These are phyloP conservation scores for Drosophila longiperda DNA, from an alignment of 2,888 invertebrate species.

Conservation along the genomic window DNA sequence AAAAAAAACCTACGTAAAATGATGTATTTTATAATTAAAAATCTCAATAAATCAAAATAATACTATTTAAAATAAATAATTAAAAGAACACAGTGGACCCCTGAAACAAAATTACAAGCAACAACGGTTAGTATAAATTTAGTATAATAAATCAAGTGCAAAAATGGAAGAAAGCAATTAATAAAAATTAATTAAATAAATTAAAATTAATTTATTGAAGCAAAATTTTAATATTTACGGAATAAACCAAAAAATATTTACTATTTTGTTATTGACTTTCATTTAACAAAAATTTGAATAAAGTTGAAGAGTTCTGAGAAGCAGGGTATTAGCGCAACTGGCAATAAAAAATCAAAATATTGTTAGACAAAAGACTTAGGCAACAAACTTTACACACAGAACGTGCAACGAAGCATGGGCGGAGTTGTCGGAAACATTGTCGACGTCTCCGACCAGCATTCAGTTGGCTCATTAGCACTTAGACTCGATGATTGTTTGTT, in stretches of 20 bases:
- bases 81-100: too few species aligned
- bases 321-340: conserved; percentile 5
- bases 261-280: too few species aligned
- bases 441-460: conserved; percentile 35
- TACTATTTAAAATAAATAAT: neutral
- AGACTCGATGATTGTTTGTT: conserved; percentile 49
- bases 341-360: conserved; percentile 19
- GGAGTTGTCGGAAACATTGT: conserved; percentile 30
- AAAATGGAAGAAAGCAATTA: neutral
- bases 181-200: neutral
- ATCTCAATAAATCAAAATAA: too few species aligned
- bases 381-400: conserved; percentile 62
- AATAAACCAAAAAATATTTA: too few species aligned
- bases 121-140: too few species aligned
- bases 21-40: too few species aligned
- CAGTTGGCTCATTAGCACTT: conserved; percentile 70
- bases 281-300: neutral
- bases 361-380: conserved; percentile 69
- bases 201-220: too few species aligned
- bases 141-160: neutral
- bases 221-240: too few species aligned
- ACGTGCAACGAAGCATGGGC: conserved; percentile 70
- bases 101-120: too few species aligned
- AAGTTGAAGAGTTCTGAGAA: neutral
- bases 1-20: too few species aligned